Percentiles rank a stretch among this genome's conserved stretches.
phyloP scores from a whole-genome alignment of 2,888 invertebrate species.

The Endotricha flammealis region DNA sequence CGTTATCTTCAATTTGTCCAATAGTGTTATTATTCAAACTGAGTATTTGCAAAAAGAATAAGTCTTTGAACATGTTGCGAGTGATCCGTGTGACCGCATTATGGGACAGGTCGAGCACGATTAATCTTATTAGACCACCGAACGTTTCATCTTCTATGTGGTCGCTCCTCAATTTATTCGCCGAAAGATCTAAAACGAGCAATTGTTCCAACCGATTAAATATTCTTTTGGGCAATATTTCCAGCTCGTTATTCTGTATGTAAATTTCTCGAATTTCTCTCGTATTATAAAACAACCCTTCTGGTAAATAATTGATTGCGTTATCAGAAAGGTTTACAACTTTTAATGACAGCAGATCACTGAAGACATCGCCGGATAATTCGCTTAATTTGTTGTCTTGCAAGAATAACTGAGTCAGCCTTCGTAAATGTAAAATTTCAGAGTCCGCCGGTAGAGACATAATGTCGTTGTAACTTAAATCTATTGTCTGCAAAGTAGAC shows the following conservation, averaged over 20 bases:
- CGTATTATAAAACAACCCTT: constrained; percentile 88
- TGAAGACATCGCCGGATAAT: constrained; percentile 86
- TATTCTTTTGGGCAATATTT: constrained; percentile 88
- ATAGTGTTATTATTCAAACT: constrained; percentile 91
- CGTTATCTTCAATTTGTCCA: constrained; percentile 89
- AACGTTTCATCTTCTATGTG: constrained; percentile 93
- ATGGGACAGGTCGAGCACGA: constrained; percentile 90
- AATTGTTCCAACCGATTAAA: constrained; percentile 92
- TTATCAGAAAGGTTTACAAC: constrained; percentile 93
- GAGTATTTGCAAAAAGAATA: constrained; percentile 91
- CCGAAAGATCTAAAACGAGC: constrained; percentile 89
- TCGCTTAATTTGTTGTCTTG: constrained; percentile 90
- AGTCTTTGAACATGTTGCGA: constrained; percentile 89
- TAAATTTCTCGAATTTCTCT: constrained; percentile 90
- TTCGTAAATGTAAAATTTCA: constrained; percentile 85
- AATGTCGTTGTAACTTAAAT: constrained; percentile 89
- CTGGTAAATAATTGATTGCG: constrained; percentile 87
- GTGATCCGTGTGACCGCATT: constrained; percentile 89
- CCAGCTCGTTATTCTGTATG: constrained; percentile 90
- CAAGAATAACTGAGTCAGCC: constrained; percentile 87
- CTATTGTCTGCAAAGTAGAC: constrained; percentile 86
- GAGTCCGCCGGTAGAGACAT: constrained; percentile 85
- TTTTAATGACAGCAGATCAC: constrained; percentile 87
- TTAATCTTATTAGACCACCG: constrained; percentile 89
- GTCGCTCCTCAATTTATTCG: constrained; percentile 90